Base-by-base conservation (phyloP, 2,113 vertebrate species). In the Bostrychus sinensis region DNA sequence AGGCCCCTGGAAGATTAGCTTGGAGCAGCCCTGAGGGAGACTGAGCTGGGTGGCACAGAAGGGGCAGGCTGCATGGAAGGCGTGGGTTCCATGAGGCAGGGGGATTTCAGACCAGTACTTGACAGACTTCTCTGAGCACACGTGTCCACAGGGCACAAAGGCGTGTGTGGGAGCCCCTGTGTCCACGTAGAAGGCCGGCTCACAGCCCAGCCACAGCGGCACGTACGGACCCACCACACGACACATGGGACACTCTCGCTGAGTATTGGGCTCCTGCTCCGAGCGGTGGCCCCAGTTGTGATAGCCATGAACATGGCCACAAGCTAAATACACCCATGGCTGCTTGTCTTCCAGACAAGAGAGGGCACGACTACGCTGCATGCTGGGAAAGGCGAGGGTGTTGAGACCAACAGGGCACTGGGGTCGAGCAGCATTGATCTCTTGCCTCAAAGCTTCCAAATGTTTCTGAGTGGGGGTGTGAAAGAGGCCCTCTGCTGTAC, bases 221-320 rank as follows among this genome's bases (percentile, higher is more conserved):
- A 98, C 96, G 0, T 99, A 99, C 42, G 96, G 96, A 45, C 97
- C 97, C 54, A 98, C 86, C 66, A 96, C 90, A 66, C 96, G 90
- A 90, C 97, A 99, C 96, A 98, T 98, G 28, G 97, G 97, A 43
- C 97, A 99, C 67, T 99, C 97, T 2, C 97, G 86, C 89, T 96
- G 94, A 11, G 82, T 32, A 2, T 94, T 94, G 80, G 94, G 89
- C 70, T 95, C 96, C 0, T 91, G 87, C 88, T 98, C 96, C 0
- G 95, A 95, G 8, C 97, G 94, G 56, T 99, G 95, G 57, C 97
- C 97, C 97, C 97, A 99, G 92, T 98, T 94, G 89, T 99, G 97
- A 78, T 97, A 95, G 46, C 97, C 97, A 0, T 99, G 97, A 53
- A 98, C 96, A 0, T 98, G 97, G 56, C 96, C 96, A 0, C 97